These are phyloP conservation scores for Mormoops blainvillei DNA, from an alignment of 2,113 vertebrate genomes.

Conservation along the genomic window DNA sequence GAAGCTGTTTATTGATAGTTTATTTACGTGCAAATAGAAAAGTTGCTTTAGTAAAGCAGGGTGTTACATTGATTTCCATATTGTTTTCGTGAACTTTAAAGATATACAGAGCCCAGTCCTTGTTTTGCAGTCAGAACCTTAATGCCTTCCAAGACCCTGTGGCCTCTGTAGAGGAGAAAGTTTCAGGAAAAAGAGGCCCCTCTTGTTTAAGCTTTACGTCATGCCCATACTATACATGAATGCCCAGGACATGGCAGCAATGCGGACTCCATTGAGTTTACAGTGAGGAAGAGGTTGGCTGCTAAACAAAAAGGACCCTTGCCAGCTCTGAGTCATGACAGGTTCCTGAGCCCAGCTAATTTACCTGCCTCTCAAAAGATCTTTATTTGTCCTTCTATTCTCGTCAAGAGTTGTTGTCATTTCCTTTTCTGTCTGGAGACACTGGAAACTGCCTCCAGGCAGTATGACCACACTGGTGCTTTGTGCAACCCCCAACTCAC, in stretches of 20 bases:
- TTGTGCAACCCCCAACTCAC: background rate
- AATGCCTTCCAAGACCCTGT: background rate
- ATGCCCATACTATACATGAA: background rate
- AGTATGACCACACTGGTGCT: background rate
- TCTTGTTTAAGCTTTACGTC: background rate
- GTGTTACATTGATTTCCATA: background rate
- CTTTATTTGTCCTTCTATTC: constrained; percentile 51
- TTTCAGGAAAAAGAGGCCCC: background rate
- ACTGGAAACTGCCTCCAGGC: constrained; percentile 15
- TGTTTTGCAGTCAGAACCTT: background rate
- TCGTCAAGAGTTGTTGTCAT: constrained; percentile 38
- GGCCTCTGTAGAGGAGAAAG: background rate
- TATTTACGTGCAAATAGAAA: background rate
- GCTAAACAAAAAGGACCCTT: background rate
- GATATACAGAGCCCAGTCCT: background rate
- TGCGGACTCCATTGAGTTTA: background rate
- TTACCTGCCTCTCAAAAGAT: constrained; percentile 53
- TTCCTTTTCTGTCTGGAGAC: constrained; percentile 41
- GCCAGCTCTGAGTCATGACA: background rate
- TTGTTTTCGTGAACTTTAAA: background rate
- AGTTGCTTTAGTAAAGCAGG: background rate
- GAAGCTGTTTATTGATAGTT: background rate
- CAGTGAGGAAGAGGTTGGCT: background rate
- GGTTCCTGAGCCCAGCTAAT: background rate
- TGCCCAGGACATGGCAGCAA: background rate